Base-by-base conservation (phyloP, 2,113 vertebrate species). In the Porphyrio hochstetteri region DNA sequence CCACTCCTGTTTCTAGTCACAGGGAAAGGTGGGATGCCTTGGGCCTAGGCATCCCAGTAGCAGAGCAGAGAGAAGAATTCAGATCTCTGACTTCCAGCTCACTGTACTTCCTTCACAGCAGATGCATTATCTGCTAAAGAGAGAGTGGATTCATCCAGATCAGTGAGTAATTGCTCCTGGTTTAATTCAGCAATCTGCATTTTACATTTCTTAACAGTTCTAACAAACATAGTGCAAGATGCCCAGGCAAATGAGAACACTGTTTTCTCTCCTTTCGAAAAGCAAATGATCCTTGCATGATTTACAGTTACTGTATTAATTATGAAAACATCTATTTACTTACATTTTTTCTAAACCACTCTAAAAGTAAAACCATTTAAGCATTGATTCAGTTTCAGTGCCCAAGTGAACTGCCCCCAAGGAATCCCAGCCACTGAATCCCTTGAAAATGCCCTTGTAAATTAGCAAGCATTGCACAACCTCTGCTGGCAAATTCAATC, bases 401-500 rank as follows among this genome's bases (percentile, higher is more conserved):
- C 82, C 78, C 57, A 65, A 93, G 69, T 81, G 87, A 96, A 93
- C 42, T 84, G 83, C 81, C 91, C 65, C 86, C 64, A 89, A 96
- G 96, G 95, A 97, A 96, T 84, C 75, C 55, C 57, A 89, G 86
- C 36, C 56, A 60, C 86, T 44, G 33, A 96, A 87, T 90, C 48
- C 14, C 93, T 93, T 94, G 82, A 97, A 97, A 97, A 97, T 84
- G 83, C 63, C 76, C 91, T 94, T 95, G 88, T 95, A 92, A 94
- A 97, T 97, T 90, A 97, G 95, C 79, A 88, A 96, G 70, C 53
- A 27, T 82, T 82, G 68, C 63, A 92, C 92, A 96, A 97, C 71
- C 42, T 74, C 78, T 92, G 76, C 48, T 78, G 95, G 93, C 68
- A 97, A 97, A 97, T 97, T 92, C 92, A 96, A 89, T 97, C 94